A percentile compares a stretch with the other conserved stretches of the same genome.
These are phyloP conservation scores for Busseola fusca DNA, from an alignment of 2,888 invertebrate species.

Conservation along the genomic window DNA sequence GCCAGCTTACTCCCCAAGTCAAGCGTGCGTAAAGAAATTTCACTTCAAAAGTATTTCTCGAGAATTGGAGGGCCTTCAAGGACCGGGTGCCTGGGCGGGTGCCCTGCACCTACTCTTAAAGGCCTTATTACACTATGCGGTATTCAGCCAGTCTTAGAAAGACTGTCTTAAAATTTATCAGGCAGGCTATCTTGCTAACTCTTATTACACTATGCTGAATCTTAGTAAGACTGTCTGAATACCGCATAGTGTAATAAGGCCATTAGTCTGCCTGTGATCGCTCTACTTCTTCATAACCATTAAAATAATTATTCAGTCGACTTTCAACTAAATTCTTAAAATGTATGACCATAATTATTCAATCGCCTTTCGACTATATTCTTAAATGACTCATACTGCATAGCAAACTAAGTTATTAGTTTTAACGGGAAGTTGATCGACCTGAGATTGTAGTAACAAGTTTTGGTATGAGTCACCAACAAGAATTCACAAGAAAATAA, in stretches of 20 bases:
- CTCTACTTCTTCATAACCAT: not conserved
- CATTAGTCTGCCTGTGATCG: not conserved
- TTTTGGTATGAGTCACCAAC: conserved; percentile 45
- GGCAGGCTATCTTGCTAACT: too few relatives aligned
- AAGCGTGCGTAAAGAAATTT: too few relatives aligned
- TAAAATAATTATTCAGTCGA: not conserved
- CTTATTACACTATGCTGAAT: too few relatives aligned
- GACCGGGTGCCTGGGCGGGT: not conserved
- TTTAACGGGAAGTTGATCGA: conserved; percentile 10
- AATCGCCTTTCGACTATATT: too few relatives aligned
- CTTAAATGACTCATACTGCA: conserved; percentile 1
- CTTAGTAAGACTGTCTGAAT: too few relatives aligned
- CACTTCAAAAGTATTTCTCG: not conserved
- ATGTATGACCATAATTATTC: too few relatives aligned
- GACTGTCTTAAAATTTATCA: too few relatives aligned
- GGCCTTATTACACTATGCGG: too few relatives aligned
- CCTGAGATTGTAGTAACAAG: conserved; percentile 22
- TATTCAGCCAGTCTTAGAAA: too few relatives aligned
- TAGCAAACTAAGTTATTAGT: not conserved
- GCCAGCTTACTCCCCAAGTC: too few relatives aligned
- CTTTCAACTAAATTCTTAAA: too few relatives aligned
- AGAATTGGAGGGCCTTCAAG: not conserved
- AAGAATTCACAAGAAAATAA: conserved; percentile 1
- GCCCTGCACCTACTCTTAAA: not conserved
- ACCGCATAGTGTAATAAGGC: too few relatives aligned